These are phyloP conservation scores for Rhinopomastus cyanomelas DNA, from an alignment of 2,113 vertebrate species.

Conservation along the genomic window DNA sequence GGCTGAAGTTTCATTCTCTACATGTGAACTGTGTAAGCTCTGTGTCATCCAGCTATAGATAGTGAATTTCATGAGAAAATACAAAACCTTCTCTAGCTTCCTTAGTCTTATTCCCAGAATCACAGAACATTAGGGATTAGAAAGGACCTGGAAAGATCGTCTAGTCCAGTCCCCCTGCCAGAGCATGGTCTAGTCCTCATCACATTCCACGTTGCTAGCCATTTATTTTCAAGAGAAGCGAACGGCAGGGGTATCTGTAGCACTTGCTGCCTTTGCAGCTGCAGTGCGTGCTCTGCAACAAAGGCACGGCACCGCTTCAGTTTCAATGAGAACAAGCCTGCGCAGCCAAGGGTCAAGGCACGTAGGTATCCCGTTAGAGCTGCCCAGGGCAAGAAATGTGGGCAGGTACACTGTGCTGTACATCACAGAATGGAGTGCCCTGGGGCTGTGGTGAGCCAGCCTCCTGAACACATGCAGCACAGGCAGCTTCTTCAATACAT, in stretches of 20 bases:
- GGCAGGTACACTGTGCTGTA: background rate
- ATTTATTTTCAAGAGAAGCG: background rate
- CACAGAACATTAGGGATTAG: too few species aligned
- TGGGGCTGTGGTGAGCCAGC: background rate
- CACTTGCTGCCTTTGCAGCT: background rate
- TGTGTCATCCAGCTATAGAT: background rate
- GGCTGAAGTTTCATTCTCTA: background rate
- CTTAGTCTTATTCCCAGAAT: background rate
- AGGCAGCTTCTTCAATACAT: background rate
- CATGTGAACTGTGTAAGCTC: background rate
- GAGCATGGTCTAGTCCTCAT: too few species aligned
- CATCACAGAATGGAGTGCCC: background rate
- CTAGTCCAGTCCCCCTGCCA: too few species aligned
- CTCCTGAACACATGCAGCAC: background rate
- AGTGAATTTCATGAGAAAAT: background rate
- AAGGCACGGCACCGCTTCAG: background rate
- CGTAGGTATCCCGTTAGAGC: background rate
- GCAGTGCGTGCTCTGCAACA: background rate
- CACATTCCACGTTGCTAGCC: background rate
- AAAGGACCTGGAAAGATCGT: too few species aligned
- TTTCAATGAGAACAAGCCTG: background rate
- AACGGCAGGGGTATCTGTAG: background rate
- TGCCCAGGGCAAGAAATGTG: background rate
- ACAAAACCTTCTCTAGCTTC: background rate
- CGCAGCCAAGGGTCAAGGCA: rapidly evolving